Conservation (phyloP, 2,888 invertebrate genomes). For the Himalopsyche kuldschensis region DNA sequence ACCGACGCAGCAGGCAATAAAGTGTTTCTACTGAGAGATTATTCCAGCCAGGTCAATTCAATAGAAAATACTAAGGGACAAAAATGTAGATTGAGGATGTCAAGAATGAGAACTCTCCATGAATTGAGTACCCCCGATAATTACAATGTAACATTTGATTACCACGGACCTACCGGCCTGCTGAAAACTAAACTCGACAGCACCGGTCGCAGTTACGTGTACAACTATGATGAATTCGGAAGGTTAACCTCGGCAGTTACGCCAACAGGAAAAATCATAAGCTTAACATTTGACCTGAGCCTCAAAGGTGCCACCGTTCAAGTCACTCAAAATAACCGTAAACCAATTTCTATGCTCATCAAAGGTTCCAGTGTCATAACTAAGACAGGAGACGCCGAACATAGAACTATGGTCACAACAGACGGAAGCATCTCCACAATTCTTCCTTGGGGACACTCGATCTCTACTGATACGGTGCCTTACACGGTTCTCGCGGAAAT, state of each 20-base stretch:
- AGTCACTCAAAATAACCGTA: slow-evolving; percentile 79
- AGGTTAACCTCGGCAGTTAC: slow-evolving; percentile 88
- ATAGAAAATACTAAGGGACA: slow-evolving; percentile 93
- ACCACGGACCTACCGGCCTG: slow-evolving; percentile 87
- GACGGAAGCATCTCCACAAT: slow-evolving; percentile 82
- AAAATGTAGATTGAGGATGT: slow-evolving; percentile 88
- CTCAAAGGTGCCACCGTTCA: slow-evolving; percentile 87
- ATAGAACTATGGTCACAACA: slow-evolving; percentile 75
- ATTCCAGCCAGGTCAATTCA: slow-evolving; percentile 87
- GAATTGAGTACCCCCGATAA: slow-evolving; percentile 90
- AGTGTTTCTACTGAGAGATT: slow-evolving; percentile 80
- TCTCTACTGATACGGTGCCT: slow-evolving; percentile 88
- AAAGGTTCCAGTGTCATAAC: slow-evolving; percentile 85
- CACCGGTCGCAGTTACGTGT: slow-evolving; percentile 87
- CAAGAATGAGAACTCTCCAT: slow-evolving; percentile 88
- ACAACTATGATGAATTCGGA: slow-evolving; percentile 94
- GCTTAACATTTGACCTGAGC: slow-evolving; percentile 85
- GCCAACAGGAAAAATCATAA: slow-evolving; percentile 92
- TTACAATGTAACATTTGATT: slow-evolving; percentile 91
- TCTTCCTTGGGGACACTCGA: slow-evolving; percentile 84
- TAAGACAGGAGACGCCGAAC: slow-evolving; percentile 79
- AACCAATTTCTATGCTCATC: slow-evolving; percentile 82
- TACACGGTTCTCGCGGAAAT: slow-evolving; percentile 88
- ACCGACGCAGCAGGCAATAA: slow-evolving; percentile 92
- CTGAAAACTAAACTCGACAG: slow-evolving; percentile 87